phyloP scores from a whole-genome alignment of 2,888 invertebrate genomes.

The Drosophila heteroneura region DNA sequence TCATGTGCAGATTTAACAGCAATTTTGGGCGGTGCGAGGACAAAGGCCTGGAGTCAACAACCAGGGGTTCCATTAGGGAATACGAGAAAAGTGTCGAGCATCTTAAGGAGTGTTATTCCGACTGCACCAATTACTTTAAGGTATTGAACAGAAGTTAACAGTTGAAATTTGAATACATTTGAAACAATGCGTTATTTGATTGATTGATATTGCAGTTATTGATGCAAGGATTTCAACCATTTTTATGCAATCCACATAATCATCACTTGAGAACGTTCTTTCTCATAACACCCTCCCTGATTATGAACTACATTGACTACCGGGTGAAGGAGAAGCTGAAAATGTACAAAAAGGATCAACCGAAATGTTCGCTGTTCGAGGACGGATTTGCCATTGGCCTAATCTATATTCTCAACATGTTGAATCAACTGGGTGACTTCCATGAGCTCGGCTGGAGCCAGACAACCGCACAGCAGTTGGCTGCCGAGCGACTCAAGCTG shows the following conservation, averaged over 20 bases:
- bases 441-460: slow-evolving; percentile 98
- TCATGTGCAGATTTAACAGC: slow-evolving; percentile 92
- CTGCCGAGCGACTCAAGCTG: slow-evolving; percentile 87
- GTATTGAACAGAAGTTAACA: slow-evolving; percentile 43
- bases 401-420: slow-evolving; percentile 95
- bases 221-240: slow-evolving; percentile 96
- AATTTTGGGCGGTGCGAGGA: slow-evolving; percentile 87
- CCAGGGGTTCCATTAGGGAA: slow-evolving; percentile 89
- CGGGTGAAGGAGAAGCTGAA: slow-evolving; percentile 96
- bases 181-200: neutral
- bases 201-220: slow-evolving; percentile 87
- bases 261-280: slow-evolving; percentile 96
- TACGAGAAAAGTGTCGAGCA: slow-evolving; percentile 92
- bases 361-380: slow-evolving; percentile 96
- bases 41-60: slow-evolving; percentile 87
- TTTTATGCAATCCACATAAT: slow-evolving; percentile 94
- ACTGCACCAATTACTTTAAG: slow-evolving; percentile 83
- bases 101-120: slow-evolving; percentile 93
- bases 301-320: slow-evolving; percentile 97
- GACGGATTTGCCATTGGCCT: slow-evolving; percentile 99
- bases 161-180: neutral
- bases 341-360: slow-evolving; percentile 91
- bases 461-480: slow-evolving; percentile 91
- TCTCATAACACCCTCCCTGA: slow-evolving; percentile 96
- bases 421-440: slow-evolving; percentile 94